A percentile compares a stretch with the other conserved stretches of the same genome.
Evolutionary conservation across 2,113 vertebrate genomes (phyloP).

Genomic region (Charadrius vociferus): DNA sequence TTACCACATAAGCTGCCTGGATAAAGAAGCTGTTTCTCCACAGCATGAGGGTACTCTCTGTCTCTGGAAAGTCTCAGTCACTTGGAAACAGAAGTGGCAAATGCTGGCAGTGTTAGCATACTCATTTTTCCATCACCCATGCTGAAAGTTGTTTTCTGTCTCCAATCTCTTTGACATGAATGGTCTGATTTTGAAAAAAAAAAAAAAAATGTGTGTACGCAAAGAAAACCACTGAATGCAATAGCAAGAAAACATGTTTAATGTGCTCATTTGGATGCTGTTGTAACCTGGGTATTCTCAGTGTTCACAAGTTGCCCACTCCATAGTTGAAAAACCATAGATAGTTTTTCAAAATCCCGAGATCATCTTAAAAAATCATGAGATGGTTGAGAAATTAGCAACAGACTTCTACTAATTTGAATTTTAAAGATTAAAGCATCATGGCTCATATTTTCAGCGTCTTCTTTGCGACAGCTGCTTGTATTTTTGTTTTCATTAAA

Average conservation of each 20-base stretch:
- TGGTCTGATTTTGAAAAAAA: background rate
- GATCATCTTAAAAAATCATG: background rate
- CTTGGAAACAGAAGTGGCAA: slow-evolving; percentile 32
- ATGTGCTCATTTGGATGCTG: background rate
- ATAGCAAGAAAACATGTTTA: background rate
- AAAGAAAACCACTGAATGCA: background rate
- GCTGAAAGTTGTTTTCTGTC: slow-evolving; percentile 6
- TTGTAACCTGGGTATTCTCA: background rate
- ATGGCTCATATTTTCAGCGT: background rate
- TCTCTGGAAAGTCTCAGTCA: slow-evolving; percentile 49
- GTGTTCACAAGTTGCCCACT: background rate
- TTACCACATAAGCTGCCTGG: background rate
- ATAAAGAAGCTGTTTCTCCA: background rate
- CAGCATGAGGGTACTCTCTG: background rate
- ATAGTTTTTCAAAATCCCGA: background rate
- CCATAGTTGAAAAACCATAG: background rate
- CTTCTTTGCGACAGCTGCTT: background rate
- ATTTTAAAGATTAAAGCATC: background rate
- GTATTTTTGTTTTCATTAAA: background rate
- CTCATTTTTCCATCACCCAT: slow-evolving; percentile 2
- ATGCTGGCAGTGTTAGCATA: background rate
- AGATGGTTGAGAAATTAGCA: background rate
- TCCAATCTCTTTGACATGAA: background rate
- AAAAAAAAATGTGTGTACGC: fast-evolving
- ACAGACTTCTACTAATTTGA: background rate